Conservation (phyloP, 2,888 invertebrate species). For the Zaprionus bogoriensis region DNA sequence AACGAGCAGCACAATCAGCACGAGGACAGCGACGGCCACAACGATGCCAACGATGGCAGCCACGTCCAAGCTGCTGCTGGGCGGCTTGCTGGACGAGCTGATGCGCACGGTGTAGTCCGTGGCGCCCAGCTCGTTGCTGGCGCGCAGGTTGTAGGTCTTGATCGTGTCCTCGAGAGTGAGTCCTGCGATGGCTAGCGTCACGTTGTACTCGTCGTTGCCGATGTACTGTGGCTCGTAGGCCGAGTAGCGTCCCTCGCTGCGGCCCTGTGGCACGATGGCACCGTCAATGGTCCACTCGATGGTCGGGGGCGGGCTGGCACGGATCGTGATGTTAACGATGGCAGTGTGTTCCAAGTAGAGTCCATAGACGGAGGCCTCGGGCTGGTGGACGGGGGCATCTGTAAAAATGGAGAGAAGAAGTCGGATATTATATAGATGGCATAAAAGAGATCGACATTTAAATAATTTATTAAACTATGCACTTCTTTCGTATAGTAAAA, state of each 20-base stretch:
- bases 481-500: too few relatives aligned
- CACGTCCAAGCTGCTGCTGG: conserved; percentile 88
- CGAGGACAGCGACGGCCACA: conserved; percentile 87
- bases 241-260: conserved; percentile 79
- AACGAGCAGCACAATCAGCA: conserved; percentile 88
- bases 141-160: conserved; percentile 87
- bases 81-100: conserved; percentile 87
- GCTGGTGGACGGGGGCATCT: conserved; percentile 87
- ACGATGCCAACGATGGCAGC: conserved; percentile 91
- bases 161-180: conserved; percentile 90
- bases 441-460: too few relatives aligned
- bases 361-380: conserved; percentile 88
- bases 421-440: too few relatives aligned
- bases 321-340: conserved; percentile 88
- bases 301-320: conserved; percentile 88
- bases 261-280: conserved; percentile 84
- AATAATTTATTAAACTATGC: too few relatives aligned
- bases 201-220: conserved; percentile 87
- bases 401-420: not conserved
- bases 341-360: conserved; percentile 89
- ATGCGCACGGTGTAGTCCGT: conserved; percentile 87
- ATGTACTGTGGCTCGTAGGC: conserved; percentile 79
- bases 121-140: conserved; percentile 87
- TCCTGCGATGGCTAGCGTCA: conserved; percentile 86
- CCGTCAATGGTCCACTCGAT: conserved; percentile 88